Conservation (phyloP, 2,797 vertebrate species). For the Manis pentadactyla region DNA sequence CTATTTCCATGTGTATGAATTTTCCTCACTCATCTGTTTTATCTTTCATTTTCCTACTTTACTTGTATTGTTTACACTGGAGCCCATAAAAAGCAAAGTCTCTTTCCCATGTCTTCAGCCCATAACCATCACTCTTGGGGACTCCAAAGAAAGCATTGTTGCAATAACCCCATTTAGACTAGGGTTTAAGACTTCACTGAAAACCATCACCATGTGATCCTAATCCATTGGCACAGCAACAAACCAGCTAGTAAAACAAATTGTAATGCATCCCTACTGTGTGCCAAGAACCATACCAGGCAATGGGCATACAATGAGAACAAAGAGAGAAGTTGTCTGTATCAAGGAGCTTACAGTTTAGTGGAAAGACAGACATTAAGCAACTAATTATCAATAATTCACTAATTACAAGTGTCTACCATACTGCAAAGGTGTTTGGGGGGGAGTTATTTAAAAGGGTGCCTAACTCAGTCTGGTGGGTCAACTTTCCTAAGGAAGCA, state of each 20-base stretch:
- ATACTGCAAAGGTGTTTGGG: neutral
- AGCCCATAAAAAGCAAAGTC: neutral
- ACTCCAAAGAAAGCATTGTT: neutral
- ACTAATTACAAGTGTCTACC: neutral
- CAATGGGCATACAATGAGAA: neutral
- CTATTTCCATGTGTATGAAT: neutral
- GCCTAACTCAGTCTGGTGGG: neutral
- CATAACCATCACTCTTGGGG: neutral
- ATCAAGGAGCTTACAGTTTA: neutral
- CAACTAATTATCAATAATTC: neutral
- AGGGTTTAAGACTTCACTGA: neutral
- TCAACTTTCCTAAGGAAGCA: neutral
- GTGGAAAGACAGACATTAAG: neutral
- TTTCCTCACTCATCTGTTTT: slow-evolving; percentile 16
- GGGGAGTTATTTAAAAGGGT: neutral
- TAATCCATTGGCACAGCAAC: neutral
- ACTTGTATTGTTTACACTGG: neutral
- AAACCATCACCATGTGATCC: neutral
- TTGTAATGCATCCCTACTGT: neutral
- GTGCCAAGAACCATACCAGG: neutral
- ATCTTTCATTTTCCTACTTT: slow-evolving; percentile 29
- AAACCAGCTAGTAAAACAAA: neutral
- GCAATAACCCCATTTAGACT: neutral
- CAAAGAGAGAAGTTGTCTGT: neutral
- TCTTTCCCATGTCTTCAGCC: neutral